Conservation (phyloP, 2,888 invertebrate genomes). For the Hyposoter dolosus region DNA sequence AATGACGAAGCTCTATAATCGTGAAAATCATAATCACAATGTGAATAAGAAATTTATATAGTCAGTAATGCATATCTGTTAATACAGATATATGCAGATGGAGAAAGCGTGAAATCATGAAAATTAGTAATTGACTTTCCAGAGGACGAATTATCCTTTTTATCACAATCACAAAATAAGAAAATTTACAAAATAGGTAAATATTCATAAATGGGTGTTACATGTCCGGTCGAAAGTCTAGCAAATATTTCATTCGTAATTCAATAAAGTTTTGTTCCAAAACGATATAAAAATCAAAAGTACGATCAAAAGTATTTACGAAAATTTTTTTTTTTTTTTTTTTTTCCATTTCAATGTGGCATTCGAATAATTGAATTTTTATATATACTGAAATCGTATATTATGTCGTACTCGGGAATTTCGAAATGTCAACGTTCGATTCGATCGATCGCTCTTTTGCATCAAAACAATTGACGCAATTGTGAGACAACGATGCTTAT, state of each 20-base stretch:
- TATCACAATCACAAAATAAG: not conserved
- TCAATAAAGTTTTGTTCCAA: too few relatives aligned
- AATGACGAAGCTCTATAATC: constrained; percentile 36
- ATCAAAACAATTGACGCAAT: constrained; percentile 2
- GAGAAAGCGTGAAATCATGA: constrained; percentile 57
- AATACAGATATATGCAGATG: not conserved
- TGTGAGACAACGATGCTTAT: not conserved
- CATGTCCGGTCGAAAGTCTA: not conserved
- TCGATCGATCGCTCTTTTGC: not conserved
- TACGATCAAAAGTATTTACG: too few relatives aligned
- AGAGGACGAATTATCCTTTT: constrained; percentile 32
- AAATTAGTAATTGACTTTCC: constrained; percentile 48
- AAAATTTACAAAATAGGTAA: not conserved
- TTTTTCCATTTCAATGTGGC: too few relatives aligned
- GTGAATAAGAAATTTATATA: constrained; percentile 36
- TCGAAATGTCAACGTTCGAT: not conserved
- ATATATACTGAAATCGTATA: not conserved
- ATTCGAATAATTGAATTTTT: not conserved
- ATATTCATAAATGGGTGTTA: not conserved
- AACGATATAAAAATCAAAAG: too few relatives aligned
- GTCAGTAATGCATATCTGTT: not conserved
- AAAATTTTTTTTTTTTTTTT: too few relatives aligned
- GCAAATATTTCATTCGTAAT: too few relatives aligned
- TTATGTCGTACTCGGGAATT: not conserved
- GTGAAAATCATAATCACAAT: constrained; percentile 29